Evolutionary conservation across 2,888 invertebrate species (phyloP).

Genomic region (Eumerus sabulonum): DNA sequence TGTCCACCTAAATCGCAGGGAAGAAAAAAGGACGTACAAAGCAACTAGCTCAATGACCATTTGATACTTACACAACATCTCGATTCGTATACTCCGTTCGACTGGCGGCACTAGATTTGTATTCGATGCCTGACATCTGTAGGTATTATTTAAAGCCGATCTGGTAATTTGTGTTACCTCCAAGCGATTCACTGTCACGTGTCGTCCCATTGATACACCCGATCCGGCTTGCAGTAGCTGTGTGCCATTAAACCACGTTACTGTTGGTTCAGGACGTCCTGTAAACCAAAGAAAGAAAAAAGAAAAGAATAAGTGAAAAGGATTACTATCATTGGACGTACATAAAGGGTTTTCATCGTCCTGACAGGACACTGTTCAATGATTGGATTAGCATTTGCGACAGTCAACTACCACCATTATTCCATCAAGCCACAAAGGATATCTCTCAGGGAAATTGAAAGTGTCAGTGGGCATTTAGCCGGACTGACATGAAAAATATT

Average conservation of each 20-base stretch:
- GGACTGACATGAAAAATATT: constrained; percentile 57
- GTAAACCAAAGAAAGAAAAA: constrained; percentile 35
- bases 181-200: constrained; percentile 89
- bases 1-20: neutral
- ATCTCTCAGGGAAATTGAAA: constrained; percentile 49
- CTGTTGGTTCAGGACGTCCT: constrained; percentile 92
- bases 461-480: constrained; percentile 51
- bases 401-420: constrained; percentile 39
- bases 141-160: constrained; percentile 90
- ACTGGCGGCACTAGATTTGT: constrained; percentile 91
- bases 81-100: constrained; percentile 89
- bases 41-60: neutral
- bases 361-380: constrained; percentile 49
- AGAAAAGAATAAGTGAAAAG: constrained; percentile 34
- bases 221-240: constrained; percentile 86
- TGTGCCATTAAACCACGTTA: constrained; percentile 90
- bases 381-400: constrained; percentile 60
- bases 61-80: constrained; percentile 88
- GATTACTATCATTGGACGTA: constrained; percentile 50
- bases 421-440: too few relatives aligned
- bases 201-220: constrained; percentile 85
- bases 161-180: constrained; percentile 87
- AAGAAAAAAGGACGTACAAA: constrained; percentile 1
- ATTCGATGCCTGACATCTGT: constrained; percentile 92
- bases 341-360: constrained; percentile 50